Evolutionary conservation across 2,888 invertebrate species (phyloP).

Genomic region (Frankliniella intonsa): DNA sequence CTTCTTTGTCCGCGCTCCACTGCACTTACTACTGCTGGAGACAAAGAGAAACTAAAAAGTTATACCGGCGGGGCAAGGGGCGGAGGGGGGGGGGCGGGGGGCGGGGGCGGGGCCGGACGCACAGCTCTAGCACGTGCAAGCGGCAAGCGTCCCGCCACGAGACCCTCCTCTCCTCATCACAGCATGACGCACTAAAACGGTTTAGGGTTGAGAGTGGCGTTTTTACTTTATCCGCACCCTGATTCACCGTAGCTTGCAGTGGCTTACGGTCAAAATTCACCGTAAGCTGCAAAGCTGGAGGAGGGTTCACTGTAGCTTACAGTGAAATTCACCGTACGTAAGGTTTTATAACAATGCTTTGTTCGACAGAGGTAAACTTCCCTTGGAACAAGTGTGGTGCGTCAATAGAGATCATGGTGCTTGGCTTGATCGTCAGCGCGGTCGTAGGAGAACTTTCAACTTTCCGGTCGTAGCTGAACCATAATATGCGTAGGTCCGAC

Average conservation of each 20-base stretch:
- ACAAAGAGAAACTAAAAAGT: not conserved
- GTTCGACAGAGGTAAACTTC: no score
- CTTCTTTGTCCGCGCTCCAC: conserved; percentile 1
- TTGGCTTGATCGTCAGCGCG: no score
- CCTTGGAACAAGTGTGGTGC: no score
- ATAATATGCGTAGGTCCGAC: no score
- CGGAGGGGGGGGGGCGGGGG: not conserved
- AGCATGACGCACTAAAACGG: not conserved
- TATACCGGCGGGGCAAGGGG: not conserved
- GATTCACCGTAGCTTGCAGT: not conserved
- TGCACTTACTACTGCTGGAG: conserved; percentile 5
- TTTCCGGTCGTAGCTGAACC: no score
- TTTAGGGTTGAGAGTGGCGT: not conserved
- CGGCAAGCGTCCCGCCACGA: not conserved
- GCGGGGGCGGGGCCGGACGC: not conserved
- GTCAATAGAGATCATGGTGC: no score
- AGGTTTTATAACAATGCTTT: no score
- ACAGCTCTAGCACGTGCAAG: not conserved
- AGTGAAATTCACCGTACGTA: no score
- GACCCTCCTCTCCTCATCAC: not conserved
- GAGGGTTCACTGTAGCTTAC: no score
- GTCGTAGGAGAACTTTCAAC: no score
- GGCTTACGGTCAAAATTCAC: no score
- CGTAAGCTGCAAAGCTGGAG: no score
- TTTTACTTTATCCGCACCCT: not conserved